Evolutionary conservation across 2,888 invertebrate species (phyloP).

Genomic region (Phyllotreta striolata): DNA sequence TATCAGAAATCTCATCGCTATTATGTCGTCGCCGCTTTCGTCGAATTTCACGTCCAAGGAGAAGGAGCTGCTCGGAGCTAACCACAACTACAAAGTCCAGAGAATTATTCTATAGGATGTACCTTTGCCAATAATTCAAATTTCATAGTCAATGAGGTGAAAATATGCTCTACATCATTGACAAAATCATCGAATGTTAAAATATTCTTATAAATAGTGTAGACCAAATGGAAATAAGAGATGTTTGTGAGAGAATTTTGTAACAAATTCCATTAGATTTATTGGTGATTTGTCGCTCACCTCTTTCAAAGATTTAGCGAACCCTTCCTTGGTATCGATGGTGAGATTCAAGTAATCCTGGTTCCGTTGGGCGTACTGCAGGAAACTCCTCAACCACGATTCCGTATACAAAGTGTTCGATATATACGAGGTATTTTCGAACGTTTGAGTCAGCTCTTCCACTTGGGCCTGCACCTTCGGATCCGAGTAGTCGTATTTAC

Average conservation of each 20-base stretch:
- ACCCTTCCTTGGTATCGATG: conserved; percentile 75
- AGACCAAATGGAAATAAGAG: too few species aligned
- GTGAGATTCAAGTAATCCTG: conserved; percentile 80
- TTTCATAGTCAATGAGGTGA: too few species aligned
- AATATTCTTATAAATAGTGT: too few species aligned
- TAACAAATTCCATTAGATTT: background rate
- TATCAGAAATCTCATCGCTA: conserved; percentile 85
- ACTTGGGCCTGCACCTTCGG: conserved; percentile 78
- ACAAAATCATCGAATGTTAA: too few species aligned
- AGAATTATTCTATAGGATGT: background rate
- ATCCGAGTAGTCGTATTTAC: conserved; percentile 84
- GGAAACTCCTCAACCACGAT: conserved; percentile 86
- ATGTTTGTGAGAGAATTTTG: too few species aligned
- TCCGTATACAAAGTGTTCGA: conserved; percentile 82
- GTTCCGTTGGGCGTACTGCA: conserved; percentile 78
- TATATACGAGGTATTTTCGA: conserved; percentile 84
- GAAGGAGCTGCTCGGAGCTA: conserved; percentile 80
- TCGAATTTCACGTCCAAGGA: conserved; percentile 87
- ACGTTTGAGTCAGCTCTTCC: conserved; percentile 76
- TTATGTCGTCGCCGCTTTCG: conserved; percentile 72
- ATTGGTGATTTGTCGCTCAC: conserved; percentile 58
- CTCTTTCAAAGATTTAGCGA: conserved; percentile 79
- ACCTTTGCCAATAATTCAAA: too few species aligned
- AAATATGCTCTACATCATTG: too few species aligned
- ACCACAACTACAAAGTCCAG: conserved; percentile 70